These are phyloP conservation scores for Psettodes erumei DNA, from an alignment of 2,113 vertebrate genomes.

Conservation along the genomic window DNA sequence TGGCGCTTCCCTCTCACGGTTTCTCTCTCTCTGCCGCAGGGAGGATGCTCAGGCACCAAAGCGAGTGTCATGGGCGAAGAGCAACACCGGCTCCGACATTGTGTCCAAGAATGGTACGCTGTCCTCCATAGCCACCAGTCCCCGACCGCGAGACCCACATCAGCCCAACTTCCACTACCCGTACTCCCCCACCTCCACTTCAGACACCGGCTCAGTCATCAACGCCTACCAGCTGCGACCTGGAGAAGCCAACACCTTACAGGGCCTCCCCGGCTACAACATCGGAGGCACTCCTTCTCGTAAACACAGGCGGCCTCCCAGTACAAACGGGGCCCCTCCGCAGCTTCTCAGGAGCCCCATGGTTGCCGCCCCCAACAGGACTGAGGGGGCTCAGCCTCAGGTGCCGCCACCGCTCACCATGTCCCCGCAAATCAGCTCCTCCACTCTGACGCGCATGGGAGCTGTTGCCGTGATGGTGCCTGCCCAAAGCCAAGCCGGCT, in stretches of 20 bases:
- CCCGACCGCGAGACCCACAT: slow-evolving; percentile 74
- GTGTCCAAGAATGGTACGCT: slow-evolving; percentile 91
- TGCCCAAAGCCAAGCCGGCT: slow-evolving; percentile 88
- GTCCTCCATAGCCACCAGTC: slow-evolving; percentile 87
- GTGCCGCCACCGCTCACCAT: slow-evolving; percentile 59
- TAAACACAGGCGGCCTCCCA: slow-evolving; percentile 65
- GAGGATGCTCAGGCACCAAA: slow-evolving; percentile 91
- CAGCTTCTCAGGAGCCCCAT: slow-evolving; percentile 53
- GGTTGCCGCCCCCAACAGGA: slow-evolving; percentile 69
- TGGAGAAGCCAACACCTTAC: slow-evolving; percentile 75
- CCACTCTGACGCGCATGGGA: slow-evolving; percentile 84
- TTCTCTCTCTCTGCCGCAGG: slow-evolving; percentile 65
- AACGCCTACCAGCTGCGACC: slow-evolving; percentile 80
- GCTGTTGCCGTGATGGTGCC: slow-evolving; percentile 87
- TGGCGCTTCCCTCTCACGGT: slow-evolving; percentile 4
- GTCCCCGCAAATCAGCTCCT: slow-evolving; percentile 71
- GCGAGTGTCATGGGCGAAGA: slow-evolving; percentile 89
- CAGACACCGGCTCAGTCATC: slow-evolving; percentile 80
- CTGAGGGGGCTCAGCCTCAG: slow-evolving; percentile 82
- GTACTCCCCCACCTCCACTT: slow-evolving; percentile 73
- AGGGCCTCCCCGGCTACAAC: slow-evolving; percentile 85
- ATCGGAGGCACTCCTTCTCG: slow-evolving; percentile 59
- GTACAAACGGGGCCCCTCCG: slow-evolving; percentile 67
- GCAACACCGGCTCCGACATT: slow-evolving; percentile 84
- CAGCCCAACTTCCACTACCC: slow-evolving; percentile 74